Conservation (phyloP, 2,888 invertebrate species). For the Meteorus cinctellus region DNA sequence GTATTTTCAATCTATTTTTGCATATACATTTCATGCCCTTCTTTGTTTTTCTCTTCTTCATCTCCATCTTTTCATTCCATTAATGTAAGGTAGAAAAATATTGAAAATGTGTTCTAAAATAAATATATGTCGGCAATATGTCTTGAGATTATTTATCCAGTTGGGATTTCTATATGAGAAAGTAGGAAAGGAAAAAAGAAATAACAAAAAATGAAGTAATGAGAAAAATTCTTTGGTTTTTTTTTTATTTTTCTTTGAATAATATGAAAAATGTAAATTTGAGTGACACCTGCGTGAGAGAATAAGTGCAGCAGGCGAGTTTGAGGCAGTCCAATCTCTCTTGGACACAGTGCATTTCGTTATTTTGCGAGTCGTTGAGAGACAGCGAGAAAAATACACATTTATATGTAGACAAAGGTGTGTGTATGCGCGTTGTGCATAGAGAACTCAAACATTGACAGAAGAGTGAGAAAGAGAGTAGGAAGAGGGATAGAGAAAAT, state of each 20-base stretch:
- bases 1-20: neutral
- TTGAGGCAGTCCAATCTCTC: slow-evolving; percentile 8
- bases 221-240: slow-evolving; percentile 1
- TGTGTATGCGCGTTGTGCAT: neutral
- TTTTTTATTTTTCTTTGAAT: neutral
- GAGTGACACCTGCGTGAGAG: slow-evolving; percentile 24
- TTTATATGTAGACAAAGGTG: neutral
- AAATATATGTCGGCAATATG: slow-evolving; percentile 3
- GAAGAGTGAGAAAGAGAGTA: neutral
- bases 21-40: neutral
- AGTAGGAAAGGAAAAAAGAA: slow-evolving; percentile 1
- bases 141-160: neutral
- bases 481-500: neutral
- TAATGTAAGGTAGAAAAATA: neutral
- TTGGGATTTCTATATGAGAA: neutral
- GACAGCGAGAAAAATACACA: too few relatives aligned
- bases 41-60: neutral
- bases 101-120: neutral
- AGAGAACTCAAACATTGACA: slow-evolving; percentile 22
- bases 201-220: neutral
- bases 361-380: too few relatives aligned
- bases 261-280: neutral
- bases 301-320: neutral
- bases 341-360: neutral
- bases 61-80: neutral